These are phyloP conservation scores for Gobius niger DNA, from an alignment of 2,113 vertebrate species.

Conservation along the genomic window DNA sequence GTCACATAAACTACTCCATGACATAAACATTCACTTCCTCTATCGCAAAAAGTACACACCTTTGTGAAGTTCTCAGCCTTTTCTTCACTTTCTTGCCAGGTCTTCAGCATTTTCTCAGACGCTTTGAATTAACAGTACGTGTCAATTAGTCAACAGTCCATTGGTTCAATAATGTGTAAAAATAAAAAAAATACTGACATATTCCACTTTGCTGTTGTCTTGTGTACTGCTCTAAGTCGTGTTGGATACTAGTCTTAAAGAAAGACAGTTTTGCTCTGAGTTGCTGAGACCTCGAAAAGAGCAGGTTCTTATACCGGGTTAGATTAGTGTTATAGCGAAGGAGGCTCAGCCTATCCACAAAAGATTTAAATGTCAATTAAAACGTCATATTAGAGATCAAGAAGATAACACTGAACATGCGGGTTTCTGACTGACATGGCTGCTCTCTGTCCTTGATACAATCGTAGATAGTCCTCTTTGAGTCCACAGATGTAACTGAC, in stretches of 20 bases:
- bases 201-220: constrained; percentile 93
- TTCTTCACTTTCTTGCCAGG: constrained; percentile 95
- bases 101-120: constrained; percentile 96
- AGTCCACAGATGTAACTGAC: constrained; percentile 94
- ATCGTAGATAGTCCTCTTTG: constrained; percentile 92
- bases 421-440: constrained; percentile 84
- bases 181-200: constrained; percentile 80
- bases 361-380: constrained; percentile 3
- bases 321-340: constrained; percentile 96
- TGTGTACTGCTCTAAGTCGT: constrained; percentile 91
- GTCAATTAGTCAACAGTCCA: constrained; percentile 3
- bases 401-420: not conserved
- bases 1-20: no score
- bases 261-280: constrained; percentile 93
- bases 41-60: constrained; percentile 24
- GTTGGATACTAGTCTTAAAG: constrained; percentile 93
- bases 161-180: constrained; percentile 1
- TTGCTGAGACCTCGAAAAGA: constrained; percentile 95
- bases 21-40: no score
- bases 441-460: constrained; percentile 94
- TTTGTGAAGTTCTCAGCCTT: constrained; percentile 84
- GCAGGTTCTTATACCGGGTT: constrained; percentile 92
- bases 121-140: constrained; percentile 69
- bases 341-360: constrained; percentile 86
- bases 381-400: not conserved